Percentiles rank a stretch among this genome's conserved stretches.
Evolutionary conservation across 2,113 vertebrate species (phyloP).

Genomic region (Ochotona princeps): DNA sequence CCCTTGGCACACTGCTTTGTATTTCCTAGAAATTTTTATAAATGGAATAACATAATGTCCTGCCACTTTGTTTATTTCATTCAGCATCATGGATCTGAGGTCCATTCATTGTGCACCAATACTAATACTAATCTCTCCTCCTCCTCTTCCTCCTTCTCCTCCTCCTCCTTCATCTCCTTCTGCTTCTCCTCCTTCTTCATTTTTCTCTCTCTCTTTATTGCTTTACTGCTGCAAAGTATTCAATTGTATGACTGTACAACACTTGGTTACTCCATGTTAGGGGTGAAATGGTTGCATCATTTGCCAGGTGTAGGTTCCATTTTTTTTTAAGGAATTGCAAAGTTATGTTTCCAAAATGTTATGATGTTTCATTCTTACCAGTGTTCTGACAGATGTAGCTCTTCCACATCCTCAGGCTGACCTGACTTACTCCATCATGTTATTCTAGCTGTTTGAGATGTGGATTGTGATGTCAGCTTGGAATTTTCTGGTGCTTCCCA

Average conservation of each 20-base stretch:
- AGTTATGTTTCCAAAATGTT: too few relatives aligned
- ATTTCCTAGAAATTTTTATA: background rate
- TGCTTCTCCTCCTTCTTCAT: too few relatives aligned
- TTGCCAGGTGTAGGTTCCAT: background rate
- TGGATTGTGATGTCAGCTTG: background rate
- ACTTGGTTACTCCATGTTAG: background rate
- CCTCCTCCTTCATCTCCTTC: too few relatives aligned
- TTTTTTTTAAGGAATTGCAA: background rate
- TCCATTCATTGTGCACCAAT: background rate
- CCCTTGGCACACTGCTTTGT: background rate
- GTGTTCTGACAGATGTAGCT: background rate
- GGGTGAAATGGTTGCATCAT: background rate
- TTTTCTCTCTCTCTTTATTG: too few relatives aligned
- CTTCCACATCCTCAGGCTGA: background rate
- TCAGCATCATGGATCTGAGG: background rate
- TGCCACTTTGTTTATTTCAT: background rate
- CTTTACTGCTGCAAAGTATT: too few relatives aligned
- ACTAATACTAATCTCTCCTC: too few relatives aligned
- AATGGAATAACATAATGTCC: background rate
- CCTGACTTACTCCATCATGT: background rate
- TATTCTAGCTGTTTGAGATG: background rate
- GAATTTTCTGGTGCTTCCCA: background rate
- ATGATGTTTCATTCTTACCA: background rate
- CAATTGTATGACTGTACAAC: too few relatives aligned
- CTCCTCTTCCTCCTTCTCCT: too few relatives aligned